Conservation (phyloP, 2,888 invertebrate genomes). For the Leptarthrus brevirostris region DNA sequence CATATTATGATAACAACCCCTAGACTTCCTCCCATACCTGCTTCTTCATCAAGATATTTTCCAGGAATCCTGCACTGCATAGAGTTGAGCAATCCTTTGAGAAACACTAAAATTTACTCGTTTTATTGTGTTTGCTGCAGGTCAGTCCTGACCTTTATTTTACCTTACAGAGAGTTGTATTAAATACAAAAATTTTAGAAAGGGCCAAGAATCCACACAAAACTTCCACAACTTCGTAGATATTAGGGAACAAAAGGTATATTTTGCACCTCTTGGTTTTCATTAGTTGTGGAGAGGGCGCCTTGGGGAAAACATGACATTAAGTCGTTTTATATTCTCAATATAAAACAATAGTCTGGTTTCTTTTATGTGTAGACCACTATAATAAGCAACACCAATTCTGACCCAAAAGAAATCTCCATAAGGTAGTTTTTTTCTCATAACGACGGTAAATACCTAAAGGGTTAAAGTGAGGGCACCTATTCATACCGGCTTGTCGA, state of each 20-base stretch:
- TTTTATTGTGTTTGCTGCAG: no score
- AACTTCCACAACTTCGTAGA: background rate
- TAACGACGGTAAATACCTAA: background rate
- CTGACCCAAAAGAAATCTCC: background rate
- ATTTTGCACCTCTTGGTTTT: background rate
- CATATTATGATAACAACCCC: no score
- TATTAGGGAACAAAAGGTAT: background rate
- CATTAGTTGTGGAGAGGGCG: background rate
- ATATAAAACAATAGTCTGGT: background rate
- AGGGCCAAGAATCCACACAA: background rate
- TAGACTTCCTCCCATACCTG: no score
- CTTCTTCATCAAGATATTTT: no score
- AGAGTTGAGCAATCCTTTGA: no score
- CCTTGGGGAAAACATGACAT: background rate
- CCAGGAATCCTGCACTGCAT: no score
- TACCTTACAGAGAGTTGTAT: no score
- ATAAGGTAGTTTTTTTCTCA: background rate
- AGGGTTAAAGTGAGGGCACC: background rate
- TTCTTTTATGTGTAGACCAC: background rate
- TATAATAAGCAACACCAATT: background rate
- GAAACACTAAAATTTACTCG: no score
- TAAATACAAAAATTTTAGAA: no score
- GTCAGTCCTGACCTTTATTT: no score
- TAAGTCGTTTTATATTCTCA: background rate
- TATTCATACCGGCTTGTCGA: background rate